Conservation (phyloP, 92 coral and sea anemone species). For the Hydrozoanthus gracilis region DNA sequence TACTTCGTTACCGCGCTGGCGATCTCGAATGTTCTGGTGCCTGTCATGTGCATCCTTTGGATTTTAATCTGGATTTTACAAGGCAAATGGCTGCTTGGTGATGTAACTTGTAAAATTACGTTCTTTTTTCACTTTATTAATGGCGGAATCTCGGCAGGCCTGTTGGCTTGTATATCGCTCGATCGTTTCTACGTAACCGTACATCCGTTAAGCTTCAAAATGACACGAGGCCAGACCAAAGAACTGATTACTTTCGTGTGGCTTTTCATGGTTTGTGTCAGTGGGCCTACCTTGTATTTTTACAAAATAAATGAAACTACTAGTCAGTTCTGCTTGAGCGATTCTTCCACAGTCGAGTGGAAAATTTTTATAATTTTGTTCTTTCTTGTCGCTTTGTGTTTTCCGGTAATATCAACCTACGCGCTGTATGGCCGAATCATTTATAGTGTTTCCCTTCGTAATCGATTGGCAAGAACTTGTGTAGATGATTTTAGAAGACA, state of each 20-base stretch:
- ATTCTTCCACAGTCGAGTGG: slow-evolving; percentile 70
- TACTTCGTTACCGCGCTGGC: slow-evolving; percentile 92
- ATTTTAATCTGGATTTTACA: slow-evolving; percentile 68
- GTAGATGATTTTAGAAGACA: slow-evolving; percentile 79
- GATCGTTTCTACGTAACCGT: slow-evolving; percentile 96
- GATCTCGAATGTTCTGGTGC: slow-evolving; percentile 80
- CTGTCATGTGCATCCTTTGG: slow-evolving; percentile 80
- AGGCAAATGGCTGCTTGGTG: slow-evolving; percentile 78
- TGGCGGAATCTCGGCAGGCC: slow-evolving; percentile 85
- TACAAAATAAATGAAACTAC: slow-evolving; percentile 60
- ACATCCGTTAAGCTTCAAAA: slow-evolving; percentile 92
- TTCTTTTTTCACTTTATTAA: slow-evolving; percentile 88
- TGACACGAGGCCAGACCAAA: slow-evolving; percentile 95
- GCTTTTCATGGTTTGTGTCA: slow-evolving; percentile 83
- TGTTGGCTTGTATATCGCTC: slow-evolving; percentile 89
- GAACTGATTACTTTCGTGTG: slow-evolving; percentile 89
- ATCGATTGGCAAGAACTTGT: slow-evolving; percentile 70
- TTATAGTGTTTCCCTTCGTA: slow-evolving; percentile 75
- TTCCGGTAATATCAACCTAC: slow-evolving; percentile 76
- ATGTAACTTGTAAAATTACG: slow-evolving; percentile 79
- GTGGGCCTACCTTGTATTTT: slow-evolving; percentile 87
- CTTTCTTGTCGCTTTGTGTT: slow-evolving; percentile 76
- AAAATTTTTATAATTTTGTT: slow-evolving; percentile 68
- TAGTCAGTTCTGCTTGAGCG: slow-evolving; percentile 59
- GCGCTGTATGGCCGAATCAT: slow-evolving; percentile 73